Evolutionary conservation across 2,888 invertebrate genomes (phyloP), one percentile per base, ranked within the genome.

Genomic region (Hybos culiciformis): DNA sequence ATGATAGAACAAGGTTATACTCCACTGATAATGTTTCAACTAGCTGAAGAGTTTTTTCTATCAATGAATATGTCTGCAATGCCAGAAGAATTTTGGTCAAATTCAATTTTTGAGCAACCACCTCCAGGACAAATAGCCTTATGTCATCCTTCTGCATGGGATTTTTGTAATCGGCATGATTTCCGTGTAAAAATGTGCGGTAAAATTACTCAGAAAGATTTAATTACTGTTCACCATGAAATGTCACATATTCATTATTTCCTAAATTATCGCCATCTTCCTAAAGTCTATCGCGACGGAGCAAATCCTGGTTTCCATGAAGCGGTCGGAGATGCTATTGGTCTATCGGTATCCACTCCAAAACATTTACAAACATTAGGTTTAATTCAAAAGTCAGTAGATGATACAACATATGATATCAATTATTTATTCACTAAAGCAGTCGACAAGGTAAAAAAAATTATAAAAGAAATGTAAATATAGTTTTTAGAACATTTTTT

Each of bases 271-370:
- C 76, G 77, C 44, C 77, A 84, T 56, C 77, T 80, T 54, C 88
- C 90, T 3, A 83, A 86, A 56, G 78, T 86, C 41, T 93, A 86
- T 69, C 72, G 91, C 38, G 85, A 84, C 58, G 93, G 92, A 1
- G 92, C 93, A 2, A 94, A 93, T 70, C 90, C 92, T 68, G 90
- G 88, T 51, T 92, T 93, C 60, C 92, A 93, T 61, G 92, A 93
- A 66, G 92, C 91, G 0, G 75, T 92, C 14, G 92, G 92, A 1
- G 92, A 93, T 66, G 82, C 88, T 0, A 77, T 93, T 20, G 83
- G 86, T 0, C 70, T 93, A 1, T 88, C 90, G 0, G 81, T 88
- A 0, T 75, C 82, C 0, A 87, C 90, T 0, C 87, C 91, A 0
- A 77, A 77, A 45, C 92, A 93, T 61, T 73, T 92, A 7, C 83